Evolutionary conservation across 92 coral and sea anemone species (phyloP).

Genomic region (Parazoanthus darwini): DNA sequence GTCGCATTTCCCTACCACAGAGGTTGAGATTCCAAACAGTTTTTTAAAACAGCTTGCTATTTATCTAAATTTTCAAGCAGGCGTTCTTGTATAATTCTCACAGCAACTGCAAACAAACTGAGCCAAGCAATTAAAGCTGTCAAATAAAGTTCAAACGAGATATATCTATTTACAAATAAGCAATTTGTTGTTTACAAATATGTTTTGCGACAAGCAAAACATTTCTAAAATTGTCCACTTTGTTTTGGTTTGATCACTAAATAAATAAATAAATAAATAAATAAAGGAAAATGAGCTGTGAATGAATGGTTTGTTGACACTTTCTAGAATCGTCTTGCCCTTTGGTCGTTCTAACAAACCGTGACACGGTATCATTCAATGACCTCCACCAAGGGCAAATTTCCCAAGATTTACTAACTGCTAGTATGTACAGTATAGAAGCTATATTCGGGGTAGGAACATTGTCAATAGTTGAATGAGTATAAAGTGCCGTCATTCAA

Average conservation of each 20-base stretch:
- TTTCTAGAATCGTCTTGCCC: background rate
- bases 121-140: background rate
- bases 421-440: background rate
- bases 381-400: background rate
- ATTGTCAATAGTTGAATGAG: background rate
- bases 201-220: background rate
- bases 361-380: too few species aligned
- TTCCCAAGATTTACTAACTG: background rate
- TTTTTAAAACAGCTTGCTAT: background rate
- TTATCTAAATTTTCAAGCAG: background rate
- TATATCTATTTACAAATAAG: too few species aligned
- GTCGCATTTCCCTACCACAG: constrained; percentile 6
- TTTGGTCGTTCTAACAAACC: too few species aligned
- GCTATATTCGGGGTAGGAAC: background rate
- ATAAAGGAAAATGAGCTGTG: background rate
- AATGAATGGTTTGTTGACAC: background rate
- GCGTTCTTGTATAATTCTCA: background rate
- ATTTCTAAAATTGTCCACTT: background rate
- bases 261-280: background rate
- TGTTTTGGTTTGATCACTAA: background rate
- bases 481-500: background rate
- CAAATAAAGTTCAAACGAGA: background rate
- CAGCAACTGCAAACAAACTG: background rate
- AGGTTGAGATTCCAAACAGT: background rate
- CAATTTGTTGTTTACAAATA: too few species aligned